Percentiles rank a stretch among this genome's conserved stretches.
These are phyloP conservation scores for Bubalus kerabau DNA, from an alignment of 2,113 vertebrate species.

Conservation along the genomic window DNA sequence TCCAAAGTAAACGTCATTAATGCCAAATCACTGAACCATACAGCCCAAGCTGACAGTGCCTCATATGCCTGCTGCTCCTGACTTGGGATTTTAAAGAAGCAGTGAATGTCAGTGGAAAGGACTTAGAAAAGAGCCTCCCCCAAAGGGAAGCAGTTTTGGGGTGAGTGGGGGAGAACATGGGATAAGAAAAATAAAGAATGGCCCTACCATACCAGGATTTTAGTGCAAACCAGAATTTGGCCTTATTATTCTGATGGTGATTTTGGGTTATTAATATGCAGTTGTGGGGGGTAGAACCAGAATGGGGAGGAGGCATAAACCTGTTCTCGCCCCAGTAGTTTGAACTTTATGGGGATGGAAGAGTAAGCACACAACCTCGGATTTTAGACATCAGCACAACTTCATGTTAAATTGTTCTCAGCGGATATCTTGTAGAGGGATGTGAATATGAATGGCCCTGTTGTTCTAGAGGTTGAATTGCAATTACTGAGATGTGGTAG, in stretches of 20 bases:
- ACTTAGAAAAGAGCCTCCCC: not conserved
- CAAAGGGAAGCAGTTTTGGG: not conserved
- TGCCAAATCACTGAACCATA: constrained; percentile 72
- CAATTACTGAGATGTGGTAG: not conserved
- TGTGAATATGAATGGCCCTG: not conserved
- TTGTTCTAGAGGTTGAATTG: constrained; percentile 49
- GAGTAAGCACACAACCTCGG: not conserved
- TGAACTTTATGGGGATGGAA: not conserved
- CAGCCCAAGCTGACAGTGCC: constrained; percentile 60
- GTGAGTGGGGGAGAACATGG: not conserved
- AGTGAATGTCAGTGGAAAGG: not conserved
- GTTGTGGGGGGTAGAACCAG: not conserved
- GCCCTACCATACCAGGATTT: not conserved
- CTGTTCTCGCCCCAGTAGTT: not conserved
- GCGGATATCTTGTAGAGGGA: constrained; percentile 12
- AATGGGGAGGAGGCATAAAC: not conserved
- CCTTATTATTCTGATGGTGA: not conserved
- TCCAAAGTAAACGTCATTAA: constrained; percentile 70
- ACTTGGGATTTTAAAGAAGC: constrained; percentile 61
- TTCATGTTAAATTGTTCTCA: constrained; percentile 48
- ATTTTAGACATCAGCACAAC: constrained; percentile 13
- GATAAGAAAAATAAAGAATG: not conserved
- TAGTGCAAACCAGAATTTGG: not conserved
- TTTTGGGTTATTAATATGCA: not conserved
- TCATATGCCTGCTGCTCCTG: constrained; percentile 59